Percentiles rank a stretch among this genome's conserved stretches.
Conservation (phyloP, 2,888 invertebrate species). For the Venustoraphidia nigricollis region DNA sequence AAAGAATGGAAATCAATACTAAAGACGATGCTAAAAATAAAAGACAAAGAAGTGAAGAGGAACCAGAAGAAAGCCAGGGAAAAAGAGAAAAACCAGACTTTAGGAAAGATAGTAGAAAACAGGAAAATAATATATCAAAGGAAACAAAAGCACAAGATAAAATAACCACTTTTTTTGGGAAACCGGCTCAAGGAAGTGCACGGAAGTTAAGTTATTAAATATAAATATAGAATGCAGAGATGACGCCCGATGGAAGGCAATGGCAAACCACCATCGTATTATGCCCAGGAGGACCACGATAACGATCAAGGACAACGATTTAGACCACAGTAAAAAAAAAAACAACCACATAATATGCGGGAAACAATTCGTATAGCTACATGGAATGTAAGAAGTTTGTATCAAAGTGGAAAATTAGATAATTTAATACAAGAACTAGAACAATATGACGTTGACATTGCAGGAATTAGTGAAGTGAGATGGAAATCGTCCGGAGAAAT, state of each 20-base stretch:
- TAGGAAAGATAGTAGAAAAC: neutral
- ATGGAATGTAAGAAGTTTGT: neutral
- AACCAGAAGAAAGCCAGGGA: neutral
- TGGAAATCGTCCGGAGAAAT: neutral
- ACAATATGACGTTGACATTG: too few species aligned
- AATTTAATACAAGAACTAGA: too few species aligned
- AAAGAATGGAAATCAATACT: neutral
- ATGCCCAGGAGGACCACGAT: too few species aligned
- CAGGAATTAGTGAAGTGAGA: too few species aligned
- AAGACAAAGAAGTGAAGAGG: neutral
- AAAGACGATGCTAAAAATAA: neutral
- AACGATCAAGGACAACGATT: too few species aligned
- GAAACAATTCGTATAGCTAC: neutral
- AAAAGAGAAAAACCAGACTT: neutral
- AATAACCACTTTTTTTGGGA: neutral
- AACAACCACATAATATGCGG: too few species aligned
- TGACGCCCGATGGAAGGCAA: too few species aligned
- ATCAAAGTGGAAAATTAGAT: neutral
- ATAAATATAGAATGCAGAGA: too few species aligned
- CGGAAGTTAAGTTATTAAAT: neutral
- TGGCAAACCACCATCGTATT: too few species aligned
- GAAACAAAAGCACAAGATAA: neutral
- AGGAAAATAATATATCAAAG: neutral
- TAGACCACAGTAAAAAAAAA: too few species aligned
- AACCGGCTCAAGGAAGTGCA: neutral